Conservation (phyloP, 2,113 vertebrate species). For the Prinia subflava region DNA sequence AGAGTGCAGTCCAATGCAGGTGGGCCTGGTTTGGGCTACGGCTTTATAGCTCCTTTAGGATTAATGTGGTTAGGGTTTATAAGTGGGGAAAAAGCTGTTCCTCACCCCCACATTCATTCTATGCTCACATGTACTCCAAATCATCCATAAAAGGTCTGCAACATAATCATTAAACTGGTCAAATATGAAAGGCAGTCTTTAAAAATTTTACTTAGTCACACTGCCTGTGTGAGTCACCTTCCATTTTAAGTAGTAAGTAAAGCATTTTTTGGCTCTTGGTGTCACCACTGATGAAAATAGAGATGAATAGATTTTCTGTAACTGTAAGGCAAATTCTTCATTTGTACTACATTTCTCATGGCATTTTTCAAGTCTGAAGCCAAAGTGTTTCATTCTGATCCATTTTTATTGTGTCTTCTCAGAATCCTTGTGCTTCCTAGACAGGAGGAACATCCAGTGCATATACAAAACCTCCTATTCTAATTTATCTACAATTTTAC, state of each 20-base stretch:
- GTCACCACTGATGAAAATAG: neutral
- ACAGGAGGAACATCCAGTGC: neutral
- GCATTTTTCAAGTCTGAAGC: neutral
- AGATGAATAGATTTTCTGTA: neutral
- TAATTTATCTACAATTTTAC: neutral
- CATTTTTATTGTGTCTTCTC: neutral
- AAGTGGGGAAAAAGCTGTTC: neutral
- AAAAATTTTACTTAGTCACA: neutral
- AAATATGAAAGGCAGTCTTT: constrained; percentile 8
- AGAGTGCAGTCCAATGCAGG: neutral
- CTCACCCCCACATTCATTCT: neutral
- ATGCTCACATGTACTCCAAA: neutral
- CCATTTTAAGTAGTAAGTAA: neutral
- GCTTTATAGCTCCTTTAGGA: neutral
- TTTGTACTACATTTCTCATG: neutral
- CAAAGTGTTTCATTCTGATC: neutral
- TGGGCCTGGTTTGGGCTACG: neutral
- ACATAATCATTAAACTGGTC: neutral
- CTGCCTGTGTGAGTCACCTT: constrained; percentile 23
- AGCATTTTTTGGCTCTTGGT: neutral
- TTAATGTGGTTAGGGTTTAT: neutral
- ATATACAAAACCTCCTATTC: neutral
- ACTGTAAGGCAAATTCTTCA: neutral
- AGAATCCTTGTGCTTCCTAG: neutral
- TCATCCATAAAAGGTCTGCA: constrained; percentile 28